Percentiles rank a stretch among this genome's conserved stretches.
phyloP scores from a whole-genome alignment of 1,140 invertebrate genomes.

The Saccostrea echinata region DNA sequence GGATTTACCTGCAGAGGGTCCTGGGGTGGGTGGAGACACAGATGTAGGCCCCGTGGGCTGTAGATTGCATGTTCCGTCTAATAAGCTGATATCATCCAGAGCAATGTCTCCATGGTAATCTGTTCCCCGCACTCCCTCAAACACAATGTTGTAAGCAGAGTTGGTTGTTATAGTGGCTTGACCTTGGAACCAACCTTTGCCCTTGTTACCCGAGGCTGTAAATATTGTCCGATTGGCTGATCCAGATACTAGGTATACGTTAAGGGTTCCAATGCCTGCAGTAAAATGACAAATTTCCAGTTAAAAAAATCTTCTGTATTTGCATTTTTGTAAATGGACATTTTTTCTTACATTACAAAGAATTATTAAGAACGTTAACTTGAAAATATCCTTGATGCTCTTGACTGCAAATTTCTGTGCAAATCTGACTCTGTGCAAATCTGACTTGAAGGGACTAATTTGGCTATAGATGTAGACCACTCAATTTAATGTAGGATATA shows the following conservation, averaged over 20 bases:
- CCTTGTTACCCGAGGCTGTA: conserved; percentile 68
- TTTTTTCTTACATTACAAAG: background rate
- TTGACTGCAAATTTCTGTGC: background rate
- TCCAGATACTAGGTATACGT: conserved; percentile 65
- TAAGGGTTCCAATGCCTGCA: conserved; percentile 73
- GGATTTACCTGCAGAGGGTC: conserved; percentile 52
- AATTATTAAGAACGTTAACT: background rate
- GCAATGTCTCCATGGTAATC: conserved; percentile 72
- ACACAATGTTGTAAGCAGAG: conserved; percentile 62
- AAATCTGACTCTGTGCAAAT: background rate
- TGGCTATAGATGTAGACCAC: too few species aligned
- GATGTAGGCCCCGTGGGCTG: conserved; percentile 47
- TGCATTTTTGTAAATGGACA: too few species aligned
- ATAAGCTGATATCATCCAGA: conserved; percentile 69
- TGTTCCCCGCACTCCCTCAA: conserved; percentile 62
- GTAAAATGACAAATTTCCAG: background rate
- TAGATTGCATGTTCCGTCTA: conserved; percentile 79
- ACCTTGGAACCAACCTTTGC: conserved; percentile 71
- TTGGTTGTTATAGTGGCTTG: conserved; percentile 58
- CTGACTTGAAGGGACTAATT: too few species aligned
- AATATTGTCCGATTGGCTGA: conserved; percentile 63
- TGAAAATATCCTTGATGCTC: background rate
- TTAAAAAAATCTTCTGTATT: too few species aligned
- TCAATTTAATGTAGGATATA: too few species aligned
- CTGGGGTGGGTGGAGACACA: conserved; percentile 48